These are phyloP conservation scores for Campylorhamphus procurvoides DNA, from an alignment of 2,113 vertebrate genomes.

Conservation along the genomic window DNA sequence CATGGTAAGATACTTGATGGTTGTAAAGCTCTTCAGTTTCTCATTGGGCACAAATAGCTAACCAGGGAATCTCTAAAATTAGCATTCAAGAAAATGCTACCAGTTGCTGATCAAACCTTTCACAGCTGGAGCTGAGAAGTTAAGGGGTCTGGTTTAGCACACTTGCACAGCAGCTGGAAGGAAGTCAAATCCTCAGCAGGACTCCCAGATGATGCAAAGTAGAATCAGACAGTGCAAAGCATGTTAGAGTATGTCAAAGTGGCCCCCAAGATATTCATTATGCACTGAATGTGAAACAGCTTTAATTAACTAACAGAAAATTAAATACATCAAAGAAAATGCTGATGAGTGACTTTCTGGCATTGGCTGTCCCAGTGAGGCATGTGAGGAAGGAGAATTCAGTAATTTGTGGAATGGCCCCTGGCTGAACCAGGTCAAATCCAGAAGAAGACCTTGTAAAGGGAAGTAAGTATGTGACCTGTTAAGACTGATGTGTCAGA, in stretches of 20 bases:
- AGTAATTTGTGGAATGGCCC: background rate
- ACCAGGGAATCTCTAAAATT: background rate
- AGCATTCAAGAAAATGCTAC: background rate
- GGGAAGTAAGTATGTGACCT: background rate
- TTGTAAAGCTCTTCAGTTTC: background rate
- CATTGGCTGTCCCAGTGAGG: background rate
- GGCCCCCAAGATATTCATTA: constrained; percentile 9
- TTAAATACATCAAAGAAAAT: constrained; percentile 38
- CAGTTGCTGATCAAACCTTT: background rate
- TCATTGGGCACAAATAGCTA: background rate
- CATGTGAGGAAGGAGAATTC: background rate
- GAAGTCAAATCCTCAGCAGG: background rate
- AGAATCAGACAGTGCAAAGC: background rate
- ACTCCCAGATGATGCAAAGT: background rate
- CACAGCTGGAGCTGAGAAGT: background rate
- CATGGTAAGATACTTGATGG: background rate
- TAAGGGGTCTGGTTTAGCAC: background rate
- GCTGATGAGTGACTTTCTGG: background rate
- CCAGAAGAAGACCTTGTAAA: background rate
- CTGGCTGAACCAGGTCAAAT: background rate
- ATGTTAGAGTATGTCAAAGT: background rate
- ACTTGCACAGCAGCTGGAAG: background rate
- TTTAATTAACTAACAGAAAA: constrained; percentile 27
- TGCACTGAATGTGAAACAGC: background rate
- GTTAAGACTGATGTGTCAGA: background rate